Base-by-base conservation (phyloP, 1,140 invertebrate genomes). In the Drosophila tsacasi region DNA sequence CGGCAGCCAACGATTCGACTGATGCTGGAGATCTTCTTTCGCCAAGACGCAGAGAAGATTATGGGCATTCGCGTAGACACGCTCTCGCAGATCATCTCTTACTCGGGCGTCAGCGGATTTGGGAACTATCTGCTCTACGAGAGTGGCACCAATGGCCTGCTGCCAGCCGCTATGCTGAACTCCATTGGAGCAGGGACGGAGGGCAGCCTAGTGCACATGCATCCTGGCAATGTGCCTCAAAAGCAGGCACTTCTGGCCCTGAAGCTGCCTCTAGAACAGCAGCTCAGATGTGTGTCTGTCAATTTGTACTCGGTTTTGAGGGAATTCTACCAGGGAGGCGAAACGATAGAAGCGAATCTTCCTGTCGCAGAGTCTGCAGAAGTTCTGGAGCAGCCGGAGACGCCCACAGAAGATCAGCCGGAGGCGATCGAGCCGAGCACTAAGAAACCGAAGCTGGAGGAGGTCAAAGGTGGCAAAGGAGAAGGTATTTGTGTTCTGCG, bases 41-140 rank as follows among this genome's bases (percentile, higher is more conserved):
- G 94, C 44, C 95, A 96, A 87, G 96, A 97, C 83, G 94, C 96
- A 4, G 93, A 93, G 5, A 97, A 98, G 94, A 96, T 97, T 50
- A 94, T 96, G 93, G 95, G 95, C 82, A 94, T 99, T 46, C 94
- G 98, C 59, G 95, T 96, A 73, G 98, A 99, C 84, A 96, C 97
- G 9, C 93, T 99, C 19, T 96, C 97, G 8, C 98, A 99, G 93
- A 96, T 99, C 39, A 94, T 98, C 30, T 96, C 96, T 1, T 96
- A 96, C 79, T 95, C 95, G 5, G 98, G 98, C 91, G 94, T 99
- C 2, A 95, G 96, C 82, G 95, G 95, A 5, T 95, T 96, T 79
- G 96, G 97, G 3, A 95, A 95, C 50, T 97, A 97, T 93, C 93
- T 98, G 54, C 93, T 99, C 0, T 98, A 98, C 91, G 98, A 99